A percentile compares a stretch with the other conserved stretches of the same genome.
Evolutionary conservation across 2,888 invertebrate species (phyloP).

Genomic region (Pogonocherus hispidulus): DNA sequence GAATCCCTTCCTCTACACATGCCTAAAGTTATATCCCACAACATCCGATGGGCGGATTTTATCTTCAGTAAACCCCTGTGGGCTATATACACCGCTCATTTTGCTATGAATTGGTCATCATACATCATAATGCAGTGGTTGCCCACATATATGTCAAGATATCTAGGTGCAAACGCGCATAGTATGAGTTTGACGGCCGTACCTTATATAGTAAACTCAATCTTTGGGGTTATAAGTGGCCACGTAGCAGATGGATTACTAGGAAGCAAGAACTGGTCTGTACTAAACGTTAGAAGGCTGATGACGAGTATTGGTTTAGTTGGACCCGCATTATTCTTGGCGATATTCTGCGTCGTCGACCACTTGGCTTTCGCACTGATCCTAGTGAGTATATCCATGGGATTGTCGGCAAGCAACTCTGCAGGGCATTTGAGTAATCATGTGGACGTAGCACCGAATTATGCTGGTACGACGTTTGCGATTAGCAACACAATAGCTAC

Average conservation of each 20-base stretch:
- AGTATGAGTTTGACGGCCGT: constrained; percentile 81
- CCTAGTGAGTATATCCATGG: constrained; percentile 82
- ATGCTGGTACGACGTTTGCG: constrained; percentile 83
- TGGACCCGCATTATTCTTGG: constrained; percentile 79
- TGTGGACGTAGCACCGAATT: constrained; percentile 83
- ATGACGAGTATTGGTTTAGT: constrained; percentile 82
- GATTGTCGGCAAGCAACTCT: constrained; percentile 81
- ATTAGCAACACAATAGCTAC: constrained; percentile 83
- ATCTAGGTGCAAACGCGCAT: constrained; percentile 76
- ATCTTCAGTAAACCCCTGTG: constrained; percentile 78
- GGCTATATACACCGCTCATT: constrained; percentile 83
- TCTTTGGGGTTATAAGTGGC: constrained; percentile 79
- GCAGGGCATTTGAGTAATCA: constrained; percentile 84
- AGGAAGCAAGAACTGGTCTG: constrained; percentile 72
- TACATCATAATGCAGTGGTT: constrained; percentile 87
- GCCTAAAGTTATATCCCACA: constrained; percentile 71
- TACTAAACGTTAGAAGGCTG: constrained; percentile 77
- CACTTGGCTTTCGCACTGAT: constrained; percentile 78
- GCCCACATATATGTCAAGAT: constrained; percentile 78
- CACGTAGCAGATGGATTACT: constrained; percentile 79
- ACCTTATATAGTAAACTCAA: constrained; percentile 81
- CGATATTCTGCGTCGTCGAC: constrained; percentile 80
- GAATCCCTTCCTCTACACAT: constrained; percentile 74
- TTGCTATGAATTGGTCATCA: constrained; percentile 85
- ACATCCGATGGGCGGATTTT: constrained; percentile 77